These are phyloP conservation scores for Coelinius sp. DNA, from an alignment of 2,888 invertebrate species.

Conservation along the genomic window DNA sequence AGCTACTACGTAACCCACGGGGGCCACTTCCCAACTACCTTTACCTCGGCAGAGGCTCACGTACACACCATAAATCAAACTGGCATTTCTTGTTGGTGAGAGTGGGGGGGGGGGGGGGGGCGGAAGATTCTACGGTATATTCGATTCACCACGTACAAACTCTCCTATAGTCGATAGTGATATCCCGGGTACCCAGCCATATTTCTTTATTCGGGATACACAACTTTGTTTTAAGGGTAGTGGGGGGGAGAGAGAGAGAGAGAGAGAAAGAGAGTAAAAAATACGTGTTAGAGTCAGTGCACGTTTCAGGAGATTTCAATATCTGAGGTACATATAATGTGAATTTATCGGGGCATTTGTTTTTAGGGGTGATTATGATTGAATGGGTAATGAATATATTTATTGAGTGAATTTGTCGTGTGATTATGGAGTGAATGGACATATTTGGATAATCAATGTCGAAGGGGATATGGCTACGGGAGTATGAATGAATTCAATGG, in stretches of 20 bases:
- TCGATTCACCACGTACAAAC: slow-evolving; percentile 24
- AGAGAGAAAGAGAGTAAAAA: no score
- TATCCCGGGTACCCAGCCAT: background rate
- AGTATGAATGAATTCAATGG: background rate
- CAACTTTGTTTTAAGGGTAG: background rate
- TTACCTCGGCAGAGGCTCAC: slow-evolving; percentile 38
- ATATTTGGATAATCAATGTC: background rate
- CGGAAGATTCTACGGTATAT: slow-evolving; percentile 14
- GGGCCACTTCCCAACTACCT: slow-evolving; percentile 33
- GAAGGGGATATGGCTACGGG: background rate
- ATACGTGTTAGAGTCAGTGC: background rate
- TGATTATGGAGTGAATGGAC: background rate
- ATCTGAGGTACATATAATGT: background rate
- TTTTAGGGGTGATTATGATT: background rate
- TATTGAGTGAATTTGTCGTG: background rate
- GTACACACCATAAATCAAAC: slow-evolving; percentile 47
- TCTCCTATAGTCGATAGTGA: background rate
- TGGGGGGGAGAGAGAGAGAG: no score
- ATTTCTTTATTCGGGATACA: background rate
- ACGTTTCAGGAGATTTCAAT: background rate
- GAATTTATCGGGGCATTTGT: background rate
- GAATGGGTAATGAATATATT: background rate
- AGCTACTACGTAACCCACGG: slow-evolving; percentile 26
- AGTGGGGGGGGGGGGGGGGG: background rate
- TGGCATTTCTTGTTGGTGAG: slow-evolving; percentile 42